Base-by-base conservation (phyloP, 1,140 invertebrate genomes). In the Hyles vespertilio region DNA sequence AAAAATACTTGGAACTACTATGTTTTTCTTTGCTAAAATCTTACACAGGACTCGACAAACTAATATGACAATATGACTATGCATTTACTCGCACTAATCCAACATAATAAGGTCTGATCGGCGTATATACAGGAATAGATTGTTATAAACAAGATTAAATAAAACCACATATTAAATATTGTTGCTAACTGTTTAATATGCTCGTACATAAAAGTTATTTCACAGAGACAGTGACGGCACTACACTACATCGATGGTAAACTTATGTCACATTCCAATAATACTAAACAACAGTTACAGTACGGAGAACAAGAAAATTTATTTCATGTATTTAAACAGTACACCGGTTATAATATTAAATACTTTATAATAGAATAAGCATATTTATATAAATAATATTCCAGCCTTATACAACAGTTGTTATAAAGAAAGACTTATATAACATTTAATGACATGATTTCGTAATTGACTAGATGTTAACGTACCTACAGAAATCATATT, bases 161-260 rank as follows among this genome's bases (percentile, higher is more conserved):
- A 57, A 22, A 65, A 50, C 52, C 43, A 49, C 66, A 52, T 56
- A 40, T 52, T 55, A 46, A 48, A 61, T 60, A 60, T 63, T 58
- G 51, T 59, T 64, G 65, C 67, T 73, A 73, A 70, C 65, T 62
- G 65, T 73, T 73, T 70, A 73, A 67, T 76, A 76, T 66, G 69
- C 74, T 73, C 77, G 75, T 57, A 22, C 22, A 22, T 22, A 22
- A 22, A 77, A 70, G 55, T 69, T 67, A 72, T 56, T 58, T 52
- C 54, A 70, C 59, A 70, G 65, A 74, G 65, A 78, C 63, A 72
- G 68, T 76, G 61, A 58, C 52, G 67, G 64, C 61, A 61, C 54
- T 62, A 65, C 59, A 59, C 59, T 61, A 72, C 52, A 58, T 71
- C 73, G 79, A 84, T 84, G 81, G 81, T 82, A 84, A 82, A 82